Evolutionary conservation across 2,888 invertebrate genomes (phyloP).

Genomic region (Nomada hirtipes): DNA sequence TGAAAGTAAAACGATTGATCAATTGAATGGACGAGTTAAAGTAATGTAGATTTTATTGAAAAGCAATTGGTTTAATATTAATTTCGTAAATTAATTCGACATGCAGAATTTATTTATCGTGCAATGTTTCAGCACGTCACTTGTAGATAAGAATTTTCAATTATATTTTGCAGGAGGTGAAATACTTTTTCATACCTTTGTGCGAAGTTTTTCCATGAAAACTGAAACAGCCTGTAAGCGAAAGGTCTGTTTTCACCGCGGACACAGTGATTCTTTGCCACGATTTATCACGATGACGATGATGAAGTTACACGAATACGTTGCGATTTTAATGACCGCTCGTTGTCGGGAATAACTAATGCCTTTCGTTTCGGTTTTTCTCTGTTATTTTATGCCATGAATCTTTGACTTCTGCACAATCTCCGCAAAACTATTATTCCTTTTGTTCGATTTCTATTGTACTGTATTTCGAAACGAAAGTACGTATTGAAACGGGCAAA

Average conservation of each 20-base stretch:
- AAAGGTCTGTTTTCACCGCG: slow-evolving; percentile 31
- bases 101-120: too few relatives aligned
- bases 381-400: slow-evolving; percentile 27
- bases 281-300: slow-evolving; percentile 53
- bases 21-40: not conserved
- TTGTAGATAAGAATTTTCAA: not conserved
- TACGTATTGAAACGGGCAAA: not conserved
- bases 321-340: slow-evolving; percentile 51
- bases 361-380: slow-evolving; percentile 50
- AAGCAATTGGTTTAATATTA: too few relatives aligned
- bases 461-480: not conserved
- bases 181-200: too few relatives aligned
- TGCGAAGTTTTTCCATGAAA: not conserved
- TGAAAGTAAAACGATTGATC: not conserved
- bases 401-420: slow-evolving; percentile 16
- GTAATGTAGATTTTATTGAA: too few relatives aligned
- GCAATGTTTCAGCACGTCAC: too few relatives aligned
- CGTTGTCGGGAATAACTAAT: slow-evolving; percentile 46
- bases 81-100: too few relatives aligned
- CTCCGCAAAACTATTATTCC: slow-evolving; percentile 1
- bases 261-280: slow-evolving; percentile 39
- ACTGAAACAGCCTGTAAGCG: slow-evolving; percentile 21
- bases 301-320: slow-evolving; percentile 46
- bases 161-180: not conserved
- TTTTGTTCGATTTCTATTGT: not conserved